Percentiles rank a stretch among this genome's conserved stretches.
phyloP scores from a whole-genome alignment of 2,888 invertebrate genomes.

The Melieria omissa region DNA sequence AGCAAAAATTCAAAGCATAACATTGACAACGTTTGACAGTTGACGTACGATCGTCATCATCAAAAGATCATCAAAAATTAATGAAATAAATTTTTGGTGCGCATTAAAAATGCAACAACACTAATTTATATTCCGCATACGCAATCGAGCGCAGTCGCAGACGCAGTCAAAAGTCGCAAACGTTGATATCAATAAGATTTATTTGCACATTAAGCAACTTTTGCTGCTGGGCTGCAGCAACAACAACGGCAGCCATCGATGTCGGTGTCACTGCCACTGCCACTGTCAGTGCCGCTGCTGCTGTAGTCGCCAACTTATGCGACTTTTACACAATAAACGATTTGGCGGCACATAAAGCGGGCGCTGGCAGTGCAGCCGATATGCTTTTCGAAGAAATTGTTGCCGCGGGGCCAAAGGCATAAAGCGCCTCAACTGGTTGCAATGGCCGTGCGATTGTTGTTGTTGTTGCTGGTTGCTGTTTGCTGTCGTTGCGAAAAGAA shows the following conservation, averaged over 20 bases:
- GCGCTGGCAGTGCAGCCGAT: too few species aligned
- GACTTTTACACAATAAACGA: too few species aligned
- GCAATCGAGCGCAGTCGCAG: not conserved
- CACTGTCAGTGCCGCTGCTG: constrained; percentile 13
- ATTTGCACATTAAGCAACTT: constrained; percentile 28
- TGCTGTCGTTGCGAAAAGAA: too few species aligned
- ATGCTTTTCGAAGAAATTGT: too few species aligned
- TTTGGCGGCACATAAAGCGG: too few species aligned
- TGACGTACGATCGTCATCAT: constrained; percentile 20
- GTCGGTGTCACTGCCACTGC: not conserved
- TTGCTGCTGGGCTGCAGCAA: constrained; percentile 5
- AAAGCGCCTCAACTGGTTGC: too few species aligned
- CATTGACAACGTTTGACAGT: too few species aligned
- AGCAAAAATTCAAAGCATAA: too few species aligned
- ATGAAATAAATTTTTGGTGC: constrained; percentile 40
- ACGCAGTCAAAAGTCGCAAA: not conserved
- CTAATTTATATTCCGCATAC: constrained; percentile 29
- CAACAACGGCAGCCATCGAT: not conserved
- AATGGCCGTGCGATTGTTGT: too few species aligned
- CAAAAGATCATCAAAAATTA: constrained; percentile 39
- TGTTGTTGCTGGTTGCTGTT: too few species aligned
- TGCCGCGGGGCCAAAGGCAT: too few species aligned
- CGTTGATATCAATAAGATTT: constrained; percentile 24
- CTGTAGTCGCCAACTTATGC: too few species aligned
- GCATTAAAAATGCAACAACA: constrained; percentile 28